These are phyloP conservation scores for Climacteris rufus DNA, from an alignment of 2,113 vertebrate species.

Conservation along the genomic window DNA sequence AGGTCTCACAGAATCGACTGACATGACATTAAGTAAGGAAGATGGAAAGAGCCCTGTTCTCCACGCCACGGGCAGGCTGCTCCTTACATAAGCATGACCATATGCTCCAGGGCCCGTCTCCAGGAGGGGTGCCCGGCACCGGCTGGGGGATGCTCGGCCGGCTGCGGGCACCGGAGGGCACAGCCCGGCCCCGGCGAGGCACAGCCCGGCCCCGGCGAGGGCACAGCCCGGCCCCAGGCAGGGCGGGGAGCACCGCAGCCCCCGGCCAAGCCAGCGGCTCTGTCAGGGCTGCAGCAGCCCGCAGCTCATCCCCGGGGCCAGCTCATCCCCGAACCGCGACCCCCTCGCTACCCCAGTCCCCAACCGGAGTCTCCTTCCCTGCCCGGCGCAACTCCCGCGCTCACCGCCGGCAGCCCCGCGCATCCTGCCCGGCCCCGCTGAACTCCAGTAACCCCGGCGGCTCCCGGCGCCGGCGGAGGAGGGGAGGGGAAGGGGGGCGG, in stretches of 20 bases:
- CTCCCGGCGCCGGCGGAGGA: not conserved
- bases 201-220: not conserved
- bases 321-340: not conserved
- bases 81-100: slow-evolving; percentile 54
- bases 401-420: not conserved
- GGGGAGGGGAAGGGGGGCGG: not conserved
- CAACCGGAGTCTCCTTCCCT: not conserved
- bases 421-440: not conserved
- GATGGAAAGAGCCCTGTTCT: not conserved
- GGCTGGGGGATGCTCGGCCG: not conserved
- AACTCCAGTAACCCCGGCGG: slow-evolving; percentile 55
- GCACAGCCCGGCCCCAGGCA: not conserved
- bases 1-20: not conserved
- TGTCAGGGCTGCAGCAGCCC: not conserved
- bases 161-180: not conserved
- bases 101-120: slow-evolving; percentile 14
- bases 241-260: not conserved
- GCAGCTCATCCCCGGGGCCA: not conserved
- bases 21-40: not conserved
- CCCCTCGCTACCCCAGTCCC: too few relatives aligned
- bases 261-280: not conserved
- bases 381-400: not conserved
- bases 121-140: not conserved
- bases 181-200: not conserved
- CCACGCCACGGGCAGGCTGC: not conserved